Evolutionary conservation across 2,797 vertebrate species (phyloP), one percentile per base, ranked within the genome.

Genomic region (Benthosema pterotum): DNA sequence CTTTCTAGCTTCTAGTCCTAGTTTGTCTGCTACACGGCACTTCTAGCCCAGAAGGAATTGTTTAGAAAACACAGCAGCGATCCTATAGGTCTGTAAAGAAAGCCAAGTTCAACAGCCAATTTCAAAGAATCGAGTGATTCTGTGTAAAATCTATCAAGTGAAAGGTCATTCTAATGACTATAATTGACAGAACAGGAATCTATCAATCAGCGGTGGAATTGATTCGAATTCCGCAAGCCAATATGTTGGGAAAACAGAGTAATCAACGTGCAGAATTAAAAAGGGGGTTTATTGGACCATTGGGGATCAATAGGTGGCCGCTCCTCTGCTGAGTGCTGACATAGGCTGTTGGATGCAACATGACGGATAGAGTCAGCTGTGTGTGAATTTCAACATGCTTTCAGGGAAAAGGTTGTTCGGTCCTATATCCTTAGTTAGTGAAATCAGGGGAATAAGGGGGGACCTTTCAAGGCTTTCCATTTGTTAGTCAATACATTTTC

Each of bases 271-370:
- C 19, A 1, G 16, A 17, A 19, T n/a, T n/a, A n/a, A 19, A 18
- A 60, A 28, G 22, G 25, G 15, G 15, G 32, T 50, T 60, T 17
- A 60, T 60, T 12, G 28, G 46, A 60, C 19, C 38, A 49, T 42
- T 12, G 25, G 47, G 15, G 45, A 60, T 60, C 57, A 12, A 48
- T 58, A 28, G 14, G 28, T 48, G 3, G 15, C 19, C 25, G 14
- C 17, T 16, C n/a, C 60, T 56, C n/a, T 50, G 17, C 46, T 59
- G 17, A 60, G 12, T 50, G 17, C 46, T 59, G 17, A 60, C 11
- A 7, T 8, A 38, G 11, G 15, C 28, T 49, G 25, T 1, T 57
- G 0, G 0, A 54, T 17, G 16, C 52, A 5, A 51, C 17, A 18
- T 4, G 48, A 16, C 16, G 7, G 25, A 16, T 51, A 16, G 19